phyloP scores from a whole-genome alignment of 2,888 invertebrate species.

The Drosophila monieri region DNA sequence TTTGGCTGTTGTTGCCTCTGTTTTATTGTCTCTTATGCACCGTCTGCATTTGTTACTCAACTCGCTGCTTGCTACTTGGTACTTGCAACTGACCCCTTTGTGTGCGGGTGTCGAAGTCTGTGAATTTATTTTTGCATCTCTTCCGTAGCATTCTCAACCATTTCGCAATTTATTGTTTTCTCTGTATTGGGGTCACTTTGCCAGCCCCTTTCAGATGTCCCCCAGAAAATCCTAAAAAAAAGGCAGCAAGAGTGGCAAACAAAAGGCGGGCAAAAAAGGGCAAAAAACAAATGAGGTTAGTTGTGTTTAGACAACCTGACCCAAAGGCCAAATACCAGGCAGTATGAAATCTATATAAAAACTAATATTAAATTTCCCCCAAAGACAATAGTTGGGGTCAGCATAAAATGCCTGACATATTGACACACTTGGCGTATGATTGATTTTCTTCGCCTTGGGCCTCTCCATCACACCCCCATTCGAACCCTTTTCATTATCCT shows the following conservation, averaged over 20 bases:
- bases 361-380: conserved; percentile 27
- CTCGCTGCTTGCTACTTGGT: neutral
- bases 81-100: conserved; percentile 48
- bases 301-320: conserved; percentile 69
- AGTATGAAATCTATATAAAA: conserved; percentile 24
- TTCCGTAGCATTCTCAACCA: conserved; percentile 60
- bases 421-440: conserved; percentile 74
- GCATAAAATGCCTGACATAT: conserved; percentile 69
- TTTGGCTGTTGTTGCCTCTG: neutral
- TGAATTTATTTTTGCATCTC: conserved; percentile 74
- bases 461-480: conserved; percentile 1
- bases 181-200: conserved; percentile 72
- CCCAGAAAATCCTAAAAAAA: conserved; percentile 34
- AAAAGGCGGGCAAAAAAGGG: conserved; percentile 21
- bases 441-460: conserved; percentile 51
- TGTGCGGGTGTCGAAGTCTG: conserved; percentile 56
- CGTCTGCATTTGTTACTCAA: conserved; percentile 26
- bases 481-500: neutral
- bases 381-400: conserved; percentile 51
- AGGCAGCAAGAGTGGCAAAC: conserved; percentile 54
- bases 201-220: conserved; percentile 23
- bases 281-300: conserved; percentile 62
- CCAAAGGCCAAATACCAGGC: conserved; percentile 41
- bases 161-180: conserved; percentile 74
- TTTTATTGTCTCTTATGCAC: conserved; percentile 7